Percentiles rank a stretch among this genome's conserved stretches.
Evolutionary conservation across 92 coral and sea anemone species (phyloP).

Genomic region (Porites lobata): DNA sequence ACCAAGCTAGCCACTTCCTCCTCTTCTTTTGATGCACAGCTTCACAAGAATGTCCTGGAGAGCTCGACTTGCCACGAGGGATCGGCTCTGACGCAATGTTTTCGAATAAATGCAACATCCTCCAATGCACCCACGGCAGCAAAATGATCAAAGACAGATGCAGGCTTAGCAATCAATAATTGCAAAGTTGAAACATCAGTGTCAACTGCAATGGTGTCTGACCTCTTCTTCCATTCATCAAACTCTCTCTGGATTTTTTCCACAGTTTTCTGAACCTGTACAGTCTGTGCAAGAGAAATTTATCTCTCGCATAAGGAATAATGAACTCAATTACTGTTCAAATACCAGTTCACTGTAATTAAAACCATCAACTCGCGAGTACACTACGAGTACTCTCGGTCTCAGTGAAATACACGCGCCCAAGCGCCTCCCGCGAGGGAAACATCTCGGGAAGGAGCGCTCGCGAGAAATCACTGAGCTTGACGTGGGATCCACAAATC

Average conservation of each 20-base stretch:
- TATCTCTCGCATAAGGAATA: background rate
- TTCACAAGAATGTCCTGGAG: conserved; percentile 14
- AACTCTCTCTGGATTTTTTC: background rate
- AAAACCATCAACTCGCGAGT: background rate
- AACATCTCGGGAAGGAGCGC: background rate
- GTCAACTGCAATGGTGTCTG: background rate
- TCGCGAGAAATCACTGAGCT: background rate
- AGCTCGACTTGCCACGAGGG: background rate
- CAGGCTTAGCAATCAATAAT: background rate
- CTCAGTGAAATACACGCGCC: background rate
- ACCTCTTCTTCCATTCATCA: background rate
- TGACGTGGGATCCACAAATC: background rate
- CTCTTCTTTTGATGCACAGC: background rate
- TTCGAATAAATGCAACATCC: background rate
- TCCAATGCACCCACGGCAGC: background rate
- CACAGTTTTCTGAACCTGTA: background rate
- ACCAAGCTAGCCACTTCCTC: background rate
- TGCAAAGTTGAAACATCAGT: background rate
- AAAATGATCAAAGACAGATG: background rate
- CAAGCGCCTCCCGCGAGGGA: background rate
- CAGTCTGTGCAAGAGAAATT: background rate
- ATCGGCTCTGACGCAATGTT: background rate
- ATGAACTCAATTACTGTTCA: background rate
- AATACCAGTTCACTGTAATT: background rate
- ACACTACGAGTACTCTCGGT: background rate